Conservation (phyloP, 1,140 invertebrate genomes). For the Penaeus vannamei region DNA sequence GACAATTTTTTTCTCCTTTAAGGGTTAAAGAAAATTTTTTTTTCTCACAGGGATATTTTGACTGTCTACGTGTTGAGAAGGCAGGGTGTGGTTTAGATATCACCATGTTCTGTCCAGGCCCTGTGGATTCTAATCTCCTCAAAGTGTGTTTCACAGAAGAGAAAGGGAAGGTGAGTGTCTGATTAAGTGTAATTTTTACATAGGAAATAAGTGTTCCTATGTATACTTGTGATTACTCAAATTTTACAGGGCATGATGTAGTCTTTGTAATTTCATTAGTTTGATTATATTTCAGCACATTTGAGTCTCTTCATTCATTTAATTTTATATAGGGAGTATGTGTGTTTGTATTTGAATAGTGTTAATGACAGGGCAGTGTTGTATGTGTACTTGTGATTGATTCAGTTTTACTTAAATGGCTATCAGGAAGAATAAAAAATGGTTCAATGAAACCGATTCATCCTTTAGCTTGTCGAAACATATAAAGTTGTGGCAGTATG, state of each 20-base stretch:
- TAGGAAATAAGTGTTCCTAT: neutral
- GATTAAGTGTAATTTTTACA: constrained; percentile 7
- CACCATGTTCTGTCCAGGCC: constrained; percentile 84
- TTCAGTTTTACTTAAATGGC: neutral
- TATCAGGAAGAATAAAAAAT: neutral
- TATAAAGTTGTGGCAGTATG: too few species aligned
- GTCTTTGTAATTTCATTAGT: neutral
- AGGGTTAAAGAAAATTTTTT: too few species aligned
- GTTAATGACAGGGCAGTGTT: too few species aligned
- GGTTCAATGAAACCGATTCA: too few species aligned
- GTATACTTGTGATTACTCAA: neutral
- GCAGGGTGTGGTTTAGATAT: constrained; percentile 76
- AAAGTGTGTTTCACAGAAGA: constrained; percentile 80
- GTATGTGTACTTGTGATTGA: neutral
- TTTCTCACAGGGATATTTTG: constrained; percentile 79
- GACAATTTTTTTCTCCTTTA: too few species aligned
- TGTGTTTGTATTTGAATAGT: too few species aligned
- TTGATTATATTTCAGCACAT: too few species aligned
- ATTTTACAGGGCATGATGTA: neutral
- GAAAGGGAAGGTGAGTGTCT: constrained; percentile 68
- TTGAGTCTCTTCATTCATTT: too few species aligned
- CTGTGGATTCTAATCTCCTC: constrained; percentile 82
- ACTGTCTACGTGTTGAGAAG: constrained; percentile 79
- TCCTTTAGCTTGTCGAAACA: too few species aligned
- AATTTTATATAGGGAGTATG: too few species aligned